phyloP scores from a whole-genome alignment of 2,888 invertebrate genomes.

The Trichogramma evanescens region DNA sequence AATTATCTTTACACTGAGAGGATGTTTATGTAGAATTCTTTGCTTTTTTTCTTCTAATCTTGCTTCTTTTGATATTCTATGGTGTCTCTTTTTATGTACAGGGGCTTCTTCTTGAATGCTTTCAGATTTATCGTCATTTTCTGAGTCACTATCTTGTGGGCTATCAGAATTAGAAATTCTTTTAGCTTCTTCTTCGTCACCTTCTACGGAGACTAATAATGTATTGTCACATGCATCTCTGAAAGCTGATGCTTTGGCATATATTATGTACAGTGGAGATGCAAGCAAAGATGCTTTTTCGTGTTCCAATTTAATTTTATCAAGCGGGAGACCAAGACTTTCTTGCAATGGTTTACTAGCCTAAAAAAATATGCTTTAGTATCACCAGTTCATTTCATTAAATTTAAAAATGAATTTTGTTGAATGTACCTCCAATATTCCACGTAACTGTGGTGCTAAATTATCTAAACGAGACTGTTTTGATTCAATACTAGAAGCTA shows the following conservation, averaged over 20 bases:
- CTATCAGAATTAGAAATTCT: constrained; percentile 50
- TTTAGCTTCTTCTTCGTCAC: constrained; percentile 51
- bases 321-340: constrained; percentile 72
- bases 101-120: constrained; percentile 49
- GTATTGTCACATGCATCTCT: constrained; percentile 64
- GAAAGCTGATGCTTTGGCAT: constrained; percentile 77
- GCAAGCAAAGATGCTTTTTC: constrained; percentile 70
- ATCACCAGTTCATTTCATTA: background rate
- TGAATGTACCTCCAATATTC: constrained; percentile 55
- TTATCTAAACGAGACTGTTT: constrained; percentile 73
- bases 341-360: constrained; percentile 86
- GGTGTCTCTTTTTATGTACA: constrained; percentile 59
- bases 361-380: constrained; percentile 43
- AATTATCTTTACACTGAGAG: constrained; percentile 61
- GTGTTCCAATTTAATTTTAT: constrained; percentile 71
- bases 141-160: constrained; percentile 63
- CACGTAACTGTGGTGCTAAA: constrained; percentile 69
- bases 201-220: constrained; percentile 47
- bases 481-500: constrained; percentile 67
- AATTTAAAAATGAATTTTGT: constrained; percentile 10
- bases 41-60: constrained; percentile 63
- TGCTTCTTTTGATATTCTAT: constrained; percentile 59
- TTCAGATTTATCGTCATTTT: constrained; percentile 53
- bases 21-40: constrained; percentile 64
- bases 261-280: constrained; percentile 76